Percentiles rank a stretch among this genome's conserved stretches.
Conservation (phyloP, 92 coral and sea anemone species). For the Zoanthus gigantus region DNA sequence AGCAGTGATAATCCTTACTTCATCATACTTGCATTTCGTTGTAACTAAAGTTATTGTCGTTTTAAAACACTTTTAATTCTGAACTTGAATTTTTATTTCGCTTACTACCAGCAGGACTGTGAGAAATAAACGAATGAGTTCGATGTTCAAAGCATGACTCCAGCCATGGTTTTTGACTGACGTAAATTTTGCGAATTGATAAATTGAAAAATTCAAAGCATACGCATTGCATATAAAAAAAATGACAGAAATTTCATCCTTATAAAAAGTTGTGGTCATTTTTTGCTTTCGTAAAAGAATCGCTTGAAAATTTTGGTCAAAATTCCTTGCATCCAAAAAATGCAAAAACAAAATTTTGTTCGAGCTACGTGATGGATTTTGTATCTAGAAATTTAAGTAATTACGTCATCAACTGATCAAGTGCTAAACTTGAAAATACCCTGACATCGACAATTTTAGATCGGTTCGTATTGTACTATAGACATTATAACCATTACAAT, state of each 20-base stretch:
- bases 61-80: background rate
- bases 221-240: background rate
- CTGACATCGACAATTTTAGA: background rate
- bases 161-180: background rate
- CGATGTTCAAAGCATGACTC: background rate
- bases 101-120: background rate
- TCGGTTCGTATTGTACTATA: background rate
- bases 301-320: background rate
- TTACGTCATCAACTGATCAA: background rate
- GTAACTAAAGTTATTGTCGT: background rate
- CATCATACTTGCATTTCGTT: background rate
- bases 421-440: background rate
- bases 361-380: slow-evolving; percentile 32
- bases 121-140: background rate
- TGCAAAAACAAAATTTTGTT: background rate
- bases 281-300: background rate
- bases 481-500: background rate
- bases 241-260: too few species aligned
- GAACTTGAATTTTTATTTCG: background rate
- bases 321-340: background rate
- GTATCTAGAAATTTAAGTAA: background rate
- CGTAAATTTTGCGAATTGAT: background rate
- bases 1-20: too few species aligned
- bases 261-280: too few species aligned
- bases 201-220: background rate